Conservation (phyloP, 2,888 invertebrate genomes). For the Rotaria socialis region DNA sequence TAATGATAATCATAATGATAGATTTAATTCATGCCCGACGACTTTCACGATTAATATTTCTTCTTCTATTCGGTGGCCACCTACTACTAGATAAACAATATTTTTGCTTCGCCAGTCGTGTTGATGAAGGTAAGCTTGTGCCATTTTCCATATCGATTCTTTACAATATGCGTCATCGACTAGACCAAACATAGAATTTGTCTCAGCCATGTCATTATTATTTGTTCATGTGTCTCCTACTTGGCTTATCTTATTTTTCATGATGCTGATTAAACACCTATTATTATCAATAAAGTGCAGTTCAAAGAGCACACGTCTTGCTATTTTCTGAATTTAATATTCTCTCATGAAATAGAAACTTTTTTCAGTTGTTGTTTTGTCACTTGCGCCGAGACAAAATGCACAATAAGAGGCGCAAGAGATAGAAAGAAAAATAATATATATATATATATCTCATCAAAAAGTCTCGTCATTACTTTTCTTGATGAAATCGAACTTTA, state of each 20-base stretch:
- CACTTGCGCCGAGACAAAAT: not conserved
- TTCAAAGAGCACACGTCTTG: not conserved
- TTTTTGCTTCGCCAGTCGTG: not conserved
- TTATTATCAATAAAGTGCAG: not conserved
- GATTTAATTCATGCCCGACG: not conserved
- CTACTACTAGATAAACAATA: not conserved
- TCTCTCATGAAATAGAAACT: not conserved
- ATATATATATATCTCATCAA: not conserved
- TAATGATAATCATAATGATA: not conserved
- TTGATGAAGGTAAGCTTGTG: not conserved
- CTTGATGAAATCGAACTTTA: not conserved
- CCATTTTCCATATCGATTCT: no score
- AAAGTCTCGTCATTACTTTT: not conserved
- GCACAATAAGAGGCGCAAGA: not conserved
- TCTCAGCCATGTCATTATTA: no score
- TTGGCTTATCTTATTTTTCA: no score
- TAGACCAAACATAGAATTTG: no score
- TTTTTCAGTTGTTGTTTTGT: not conserved
- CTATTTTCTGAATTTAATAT: not conserved
- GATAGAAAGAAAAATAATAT: not conserved
- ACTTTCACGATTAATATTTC: not conserved
- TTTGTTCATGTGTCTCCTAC: no score
- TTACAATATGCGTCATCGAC: no score
- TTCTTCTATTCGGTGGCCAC: not conserved
- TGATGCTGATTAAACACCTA: not conserved